Evolutionary conservation across 2,888 invertebrate species (phyloP).

Genomic region (Drosophila phalerata): DNA sequence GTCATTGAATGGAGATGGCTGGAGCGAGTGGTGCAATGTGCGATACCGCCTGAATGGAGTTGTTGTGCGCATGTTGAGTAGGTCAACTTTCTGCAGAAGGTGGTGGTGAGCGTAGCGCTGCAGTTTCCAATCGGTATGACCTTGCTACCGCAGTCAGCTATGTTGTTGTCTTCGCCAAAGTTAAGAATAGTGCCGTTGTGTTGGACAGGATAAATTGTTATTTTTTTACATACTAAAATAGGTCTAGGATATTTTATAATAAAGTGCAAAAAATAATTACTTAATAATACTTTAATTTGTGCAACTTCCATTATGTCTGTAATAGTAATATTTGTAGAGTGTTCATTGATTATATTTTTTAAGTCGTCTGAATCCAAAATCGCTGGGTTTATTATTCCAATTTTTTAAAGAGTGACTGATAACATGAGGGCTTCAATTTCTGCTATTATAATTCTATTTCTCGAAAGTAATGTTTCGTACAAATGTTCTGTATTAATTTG

Average conservation of each 20-base stretch:
- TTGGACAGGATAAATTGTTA: not conserved
- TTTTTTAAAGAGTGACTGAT: not conserved
- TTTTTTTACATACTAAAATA: not conserved
- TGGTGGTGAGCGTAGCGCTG: not conserved
- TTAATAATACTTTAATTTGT: not conserved
- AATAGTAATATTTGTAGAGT: not conserved
- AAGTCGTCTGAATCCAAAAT: not conserved
- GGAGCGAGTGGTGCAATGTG: not conserved
- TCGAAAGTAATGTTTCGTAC: not conserved
- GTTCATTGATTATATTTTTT: not conserved
- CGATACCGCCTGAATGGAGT: slow-evolving; percentile 1
- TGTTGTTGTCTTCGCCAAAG: not conserved
- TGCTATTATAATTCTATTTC: slow-evolving; percentile 1
- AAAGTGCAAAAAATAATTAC: not conserved
- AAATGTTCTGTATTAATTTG: not conserved
- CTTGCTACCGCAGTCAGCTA: not conserved
- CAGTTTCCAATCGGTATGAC: not conserved
- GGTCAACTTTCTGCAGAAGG: not conserved
- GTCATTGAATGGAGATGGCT: no score
- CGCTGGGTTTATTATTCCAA: not conserved
- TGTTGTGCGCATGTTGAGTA: not conserved
- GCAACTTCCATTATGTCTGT: not conserved
- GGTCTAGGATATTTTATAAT: not conserved
- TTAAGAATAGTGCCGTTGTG: not conserved
- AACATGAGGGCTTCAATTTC: not conserved